Evolutionary conservation across 2,888 invertebrate genomes (phyloP).

Genomic region (Diploptera punctata): DNA sequence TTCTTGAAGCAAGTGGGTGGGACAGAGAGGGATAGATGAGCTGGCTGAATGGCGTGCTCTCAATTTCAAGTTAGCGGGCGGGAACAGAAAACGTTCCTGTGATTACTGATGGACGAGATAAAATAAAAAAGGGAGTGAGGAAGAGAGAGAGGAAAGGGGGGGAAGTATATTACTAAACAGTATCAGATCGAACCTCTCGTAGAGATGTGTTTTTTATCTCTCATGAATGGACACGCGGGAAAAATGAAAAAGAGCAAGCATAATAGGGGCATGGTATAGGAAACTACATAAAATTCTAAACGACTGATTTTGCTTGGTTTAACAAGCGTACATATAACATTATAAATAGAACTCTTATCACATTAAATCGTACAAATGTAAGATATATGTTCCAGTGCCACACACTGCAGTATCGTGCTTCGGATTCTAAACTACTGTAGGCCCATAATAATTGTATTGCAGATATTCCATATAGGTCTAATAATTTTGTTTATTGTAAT

Average conservation of each 20-base stretch:
- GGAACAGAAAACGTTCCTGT: constrained; percentile 34
- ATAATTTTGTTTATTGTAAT: too few species aligned
- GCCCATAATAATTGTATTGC: too few species aligned
- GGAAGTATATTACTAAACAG: constrained; percentile 24
- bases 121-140: constrained; percentile 31
- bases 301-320: neutral
- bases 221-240: constrained; percentile 33
- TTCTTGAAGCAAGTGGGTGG: neutral
- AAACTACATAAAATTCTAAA: constrained; percentile 26
- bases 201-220: constrained; percentile 19
- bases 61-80: constrained; percentile 35
- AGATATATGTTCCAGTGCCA: too few species aligned
- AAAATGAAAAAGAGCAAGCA: constrained; percentile 34
- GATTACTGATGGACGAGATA: constrained; percentile 37
- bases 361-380: too few species aligned
- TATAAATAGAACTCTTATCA: too few species aligned
- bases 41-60: constrained; percentile 29
- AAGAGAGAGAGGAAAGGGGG: constrained; percentile 24
- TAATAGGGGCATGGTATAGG: constrained; percentile 27
- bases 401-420: too few species aligned
- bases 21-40: neutral
- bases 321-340: too few species aligned
- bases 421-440: too few species aligned
- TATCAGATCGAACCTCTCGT: constrained; percentile 29
- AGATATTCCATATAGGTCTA: too few species aligned